These are phyloP conservation scores for Champsocephalus gunnari DNA, from an alignment of 2,797 vertebrate species.

Conservation along the genomic window DNA sequence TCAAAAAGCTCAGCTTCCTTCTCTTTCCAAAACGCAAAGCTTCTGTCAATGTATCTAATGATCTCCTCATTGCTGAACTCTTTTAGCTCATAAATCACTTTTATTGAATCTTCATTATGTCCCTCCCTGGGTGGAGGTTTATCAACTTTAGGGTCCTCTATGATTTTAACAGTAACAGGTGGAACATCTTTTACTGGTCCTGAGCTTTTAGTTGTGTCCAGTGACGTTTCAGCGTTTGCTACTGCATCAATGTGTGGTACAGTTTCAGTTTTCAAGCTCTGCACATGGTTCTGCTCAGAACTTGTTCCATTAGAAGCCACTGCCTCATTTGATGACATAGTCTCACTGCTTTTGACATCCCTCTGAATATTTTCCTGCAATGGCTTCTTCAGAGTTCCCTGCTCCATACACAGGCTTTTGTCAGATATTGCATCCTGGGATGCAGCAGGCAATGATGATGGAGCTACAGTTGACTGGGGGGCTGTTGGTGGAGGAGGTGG, in stretches of 20 bases:
- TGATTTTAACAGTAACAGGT: constrained; percentile 58
- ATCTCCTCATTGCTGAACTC: constrained; percentile 97
- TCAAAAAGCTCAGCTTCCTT: constrained; percentile 95
- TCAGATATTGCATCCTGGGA: constrained; percentile 25
- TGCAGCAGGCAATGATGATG: constrained; percentile 24
- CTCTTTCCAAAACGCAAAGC: constrained; percentile 99
- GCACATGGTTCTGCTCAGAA: constrained; percentile 30
- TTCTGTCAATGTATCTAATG: constrained; percentile 95
- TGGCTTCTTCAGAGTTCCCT: constrained; percentile 30
- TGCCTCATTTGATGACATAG: constrained; percentile 24
- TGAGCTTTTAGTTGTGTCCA: constrained; percentile 24
- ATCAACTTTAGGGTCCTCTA: constrained; percentile 57
- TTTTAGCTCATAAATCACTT: constrained; percentile 90
- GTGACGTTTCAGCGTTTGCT: constrained; percentile 39
- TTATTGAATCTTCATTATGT: constrained; percentile 83
- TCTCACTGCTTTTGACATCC: constrained; percentile 26
- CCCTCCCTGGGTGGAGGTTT: constrained; percentile 52
- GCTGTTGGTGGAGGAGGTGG: constrained; percentile 65
- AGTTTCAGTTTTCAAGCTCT: constrained; percentile 17
- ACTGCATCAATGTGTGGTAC: constrained; percentile 31
- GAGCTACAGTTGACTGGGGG: constrained; percentile 27
- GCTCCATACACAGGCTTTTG: constrained; percentile 28
- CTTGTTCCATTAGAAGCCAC: constrained; percentile 41
- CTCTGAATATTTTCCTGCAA: constrained; percentile 11
- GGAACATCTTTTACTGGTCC: constrained; percentile 42